A percentile compares a stretch with the other conserved stretches of the same genome.
phyloP scores from a whole-genome alignment of 2,888 invertebrate species.

The Amorpha juglandis region DNA sequence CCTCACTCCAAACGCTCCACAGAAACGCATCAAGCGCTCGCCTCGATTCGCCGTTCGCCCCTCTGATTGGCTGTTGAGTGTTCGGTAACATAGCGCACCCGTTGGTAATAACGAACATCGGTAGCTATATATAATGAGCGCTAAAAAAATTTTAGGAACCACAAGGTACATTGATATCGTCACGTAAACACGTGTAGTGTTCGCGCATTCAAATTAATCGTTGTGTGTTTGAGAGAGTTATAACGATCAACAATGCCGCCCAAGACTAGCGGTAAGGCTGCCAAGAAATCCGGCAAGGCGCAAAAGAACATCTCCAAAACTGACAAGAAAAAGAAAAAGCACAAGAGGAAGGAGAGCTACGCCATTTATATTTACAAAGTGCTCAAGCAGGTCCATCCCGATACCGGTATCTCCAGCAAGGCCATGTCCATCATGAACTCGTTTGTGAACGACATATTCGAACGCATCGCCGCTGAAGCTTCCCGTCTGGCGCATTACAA shows the following conservation, averaged over 20 bases:
- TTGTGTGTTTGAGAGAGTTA: background rate
- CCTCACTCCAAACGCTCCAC: too few relatives aligned
- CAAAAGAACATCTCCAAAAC: constrained; percentile 83
- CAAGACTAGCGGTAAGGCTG: constrained; percentile 67
- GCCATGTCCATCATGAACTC: constrained; percentile 84
- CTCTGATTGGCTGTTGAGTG: too few relatives aligned
- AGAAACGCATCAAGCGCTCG: too few relatives aligned
- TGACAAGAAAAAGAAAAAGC: constrained; percentile 84
- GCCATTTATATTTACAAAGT: constrained; percentile 87
- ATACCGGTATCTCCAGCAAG: constrained; percentile 79
- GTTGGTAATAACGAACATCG: too few relatives aligned
- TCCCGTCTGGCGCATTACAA: constrained; percentile 9
- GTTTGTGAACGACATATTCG: constrained; percentile 25
- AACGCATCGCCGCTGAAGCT: constrained; percentile 17
- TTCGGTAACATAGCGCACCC: too few relatives aligned
- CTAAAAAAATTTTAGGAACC: too few relatives aligned
- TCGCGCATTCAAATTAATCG: too few relatives aligned
- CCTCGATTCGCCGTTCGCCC: too few relatives aligned
- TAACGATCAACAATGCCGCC: constrained; percentile 48
- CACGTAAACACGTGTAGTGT: too few relatives aligned
- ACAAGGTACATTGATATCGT: too few relatives aligned
- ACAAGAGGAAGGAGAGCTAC: constrained; percentile 84
- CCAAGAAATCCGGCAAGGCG: constrained; percentile 82
- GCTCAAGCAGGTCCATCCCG: constrained; percentile 87
- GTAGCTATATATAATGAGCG: too few relatives aligned